A percentile compares a stretch with the other conserved stretches of the same genome.
Conservation (phyloP, 2,113 vertebrate genomes). For the Saccopteryx leptura region DNA sequence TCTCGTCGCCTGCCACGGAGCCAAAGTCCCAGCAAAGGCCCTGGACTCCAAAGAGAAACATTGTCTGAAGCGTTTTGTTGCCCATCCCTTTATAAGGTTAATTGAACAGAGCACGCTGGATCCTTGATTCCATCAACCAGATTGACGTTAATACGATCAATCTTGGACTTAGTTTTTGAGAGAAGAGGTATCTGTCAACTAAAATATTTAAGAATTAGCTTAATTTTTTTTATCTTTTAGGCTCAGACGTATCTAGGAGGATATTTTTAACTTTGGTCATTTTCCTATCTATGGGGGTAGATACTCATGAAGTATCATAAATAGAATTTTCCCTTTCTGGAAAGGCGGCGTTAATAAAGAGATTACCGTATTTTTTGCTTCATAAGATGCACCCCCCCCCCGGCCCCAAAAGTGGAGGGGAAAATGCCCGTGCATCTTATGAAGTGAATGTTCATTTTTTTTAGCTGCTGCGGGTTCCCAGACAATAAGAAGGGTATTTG, state of each 20-base stretch:
- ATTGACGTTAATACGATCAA: constrained; percentile 21
- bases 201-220: background rate
- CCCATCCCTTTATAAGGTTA: background rate
- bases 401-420: too few species aligned
- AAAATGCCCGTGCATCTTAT: too few species aligned
- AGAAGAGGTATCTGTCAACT: background rate
- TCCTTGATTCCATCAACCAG: background rate
- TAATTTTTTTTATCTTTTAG: constrained; percentile 32
- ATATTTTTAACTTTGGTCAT: background rate
- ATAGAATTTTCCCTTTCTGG: background rate
- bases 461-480: too few species aligned
- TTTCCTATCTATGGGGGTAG: background rate
- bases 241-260: constrained; percentile 4
- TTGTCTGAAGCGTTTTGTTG: background rate
- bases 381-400: too few species aligned
- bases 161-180: constrained; percentile 33
- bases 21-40: background rate
- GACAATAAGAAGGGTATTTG: too few species aligned
- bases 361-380: background rate
- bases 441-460: too few species aligned
- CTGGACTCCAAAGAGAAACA: background rate
- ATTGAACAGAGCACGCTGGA: background rate
- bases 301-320: background rate
- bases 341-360: background rate
- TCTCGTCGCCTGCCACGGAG: background rate